These are phyloP conservation scores for Glareola pratincola DNA, from an alignment of 2,113 vertebrate genomes.

Conservation along the genomic window DNA sequence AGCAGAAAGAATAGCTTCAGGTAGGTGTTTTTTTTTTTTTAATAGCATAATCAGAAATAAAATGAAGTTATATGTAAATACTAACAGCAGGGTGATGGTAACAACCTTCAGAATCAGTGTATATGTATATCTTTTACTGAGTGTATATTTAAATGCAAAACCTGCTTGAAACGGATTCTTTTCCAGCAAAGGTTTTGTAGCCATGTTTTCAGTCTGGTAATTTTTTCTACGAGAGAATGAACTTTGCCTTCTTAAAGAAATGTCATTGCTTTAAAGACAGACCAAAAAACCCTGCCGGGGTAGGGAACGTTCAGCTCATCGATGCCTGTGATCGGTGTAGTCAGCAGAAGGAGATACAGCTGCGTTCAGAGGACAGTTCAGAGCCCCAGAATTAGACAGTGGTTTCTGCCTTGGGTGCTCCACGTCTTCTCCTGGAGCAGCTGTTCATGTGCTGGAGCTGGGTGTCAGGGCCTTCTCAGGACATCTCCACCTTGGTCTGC, in stretches of 20 bases:
- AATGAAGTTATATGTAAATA: not conserved
- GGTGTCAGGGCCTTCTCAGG: not conserved
- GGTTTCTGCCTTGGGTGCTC: not conserved
- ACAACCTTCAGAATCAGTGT: not conserved
- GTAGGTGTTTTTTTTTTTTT: not conserved
- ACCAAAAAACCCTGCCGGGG: not conserved
- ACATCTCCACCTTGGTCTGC: not conserved
- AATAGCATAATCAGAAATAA: not conserved
- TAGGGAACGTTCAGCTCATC: not conserved
- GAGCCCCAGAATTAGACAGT: not conserved
- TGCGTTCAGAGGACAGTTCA: not conserved
- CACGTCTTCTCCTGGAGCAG: not conserved
- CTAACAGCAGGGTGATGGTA: not conserved
- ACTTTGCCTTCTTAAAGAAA: not conserved
- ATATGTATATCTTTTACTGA: not conserved
- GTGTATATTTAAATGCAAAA: not conserved
- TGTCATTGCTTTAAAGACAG: not conserved
- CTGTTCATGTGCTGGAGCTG: not conserved
- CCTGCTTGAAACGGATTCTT: not conserved
- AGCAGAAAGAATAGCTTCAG: conserved; percentile 2
- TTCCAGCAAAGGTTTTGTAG: not conserved
- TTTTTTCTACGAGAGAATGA: not conserved
- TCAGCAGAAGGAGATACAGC: not conserved
- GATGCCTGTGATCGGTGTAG: not conserved
- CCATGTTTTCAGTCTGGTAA: not conserved